Evolutionary conservation across 35 echinoderm and acorn worm species (phyloP), one percentile per base, ranked within the genome.

Genomic region (Apostichopus japonicus): DNA sequence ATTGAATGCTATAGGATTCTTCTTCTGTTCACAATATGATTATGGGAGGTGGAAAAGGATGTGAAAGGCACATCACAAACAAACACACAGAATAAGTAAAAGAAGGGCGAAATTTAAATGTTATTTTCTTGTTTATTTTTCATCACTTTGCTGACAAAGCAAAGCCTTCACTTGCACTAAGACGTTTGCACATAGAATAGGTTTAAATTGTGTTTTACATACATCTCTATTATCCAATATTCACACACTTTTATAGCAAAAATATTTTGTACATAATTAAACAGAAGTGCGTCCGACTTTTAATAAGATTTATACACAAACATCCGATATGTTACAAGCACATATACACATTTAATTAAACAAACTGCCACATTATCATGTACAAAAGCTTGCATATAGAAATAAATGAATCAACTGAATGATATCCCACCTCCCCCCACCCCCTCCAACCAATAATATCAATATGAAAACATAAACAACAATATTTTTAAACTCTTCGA

Each of bases 211-310:
- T 83, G 51, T 83, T 44, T 44, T 19, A 83, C 79, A 54, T 57
- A 84, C 81, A 84, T 84, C 81, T 84, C 53, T 84, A 59, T 84
- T 84, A 75, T 75, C 71, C 81, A 84, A 21, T 84, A 84, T 84
- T 84, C 81, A 84, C 81, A 84, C 81, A 84, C 81, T 57, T 84
- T 75, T 75, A 75, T 84, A 84, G 81, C 81, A 84, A 84, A 84
- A 84, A 84, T 84, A 84, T 84, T 84, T 84, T 84, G 81, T 84
- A 84, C 81, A 84, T 84, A 55, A 84, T 84, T 58, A 84, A 84
- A 84, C 81, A 84, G 71, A 58, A 57, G 81, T 84, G 81, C 81
- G 81, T 84, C 81, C 81, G 81, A 84, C 10, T 75, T n/a, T 75
- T 19, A 75, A 19, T 57, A 23, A 84, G 33, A 23, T 84, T 84